phyloP scores from a whole-genome alignment of 2,113 vertebrate genomes.

The Thomomys bottae region DNA sequence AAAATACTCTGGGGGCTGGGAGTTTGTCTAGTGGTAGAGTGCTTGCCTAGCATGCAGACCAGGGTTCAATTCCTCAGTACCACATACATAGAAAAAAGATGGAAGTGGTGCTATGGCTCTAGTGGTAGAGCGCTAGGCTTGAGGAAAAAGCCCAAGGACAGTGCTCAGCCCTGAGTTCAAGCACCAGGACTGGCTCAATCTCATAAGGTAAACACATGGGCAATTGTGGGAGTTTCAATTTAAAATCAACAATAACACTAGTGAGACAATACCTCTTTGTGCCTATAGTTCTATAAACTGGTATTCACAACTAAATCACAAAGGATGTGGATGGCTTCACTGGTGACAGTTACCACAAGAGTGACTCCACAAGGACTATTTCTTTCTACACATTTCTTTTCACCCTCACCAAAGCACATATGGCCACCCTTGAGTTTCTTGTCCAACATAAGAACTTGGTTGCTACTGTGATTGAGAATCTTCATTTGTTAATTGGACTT shows the following conservation, averaged over 20 bases:
- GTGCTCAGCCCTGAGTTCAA: no score
- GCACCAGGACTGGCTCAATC: no score
- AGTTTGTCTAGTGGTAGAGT: no score
- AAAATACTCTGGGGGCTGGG: no score
- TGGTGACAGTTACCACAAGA: not conserved
- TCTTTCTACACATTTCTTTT: not conserved
- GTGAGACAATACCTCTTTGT: not conserved
- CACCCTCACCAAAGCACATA: not conserved
- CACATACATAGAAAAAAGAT: no score
- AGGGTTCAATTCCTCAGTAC: no score
- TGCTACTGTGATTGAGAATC: not conserved
- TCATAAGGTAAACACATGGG: no score
- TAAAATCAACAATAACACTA: not conserved
- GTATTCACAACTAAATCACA: not conserved
- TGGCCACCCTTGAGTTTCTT: not conserved
- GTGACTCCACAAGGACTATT: not conserved
- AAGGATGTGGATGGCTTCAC: not conserved
- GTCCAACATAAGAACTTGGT: not conserved
- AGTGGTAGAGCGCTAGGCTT: no score
- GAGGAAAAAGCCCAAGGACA: no score
- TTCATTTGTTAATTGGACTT: not conserved
- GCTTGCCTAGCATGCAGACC: no score
- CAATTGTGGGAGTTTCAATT: not conserved
- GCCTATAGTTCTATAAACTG: not conserved
- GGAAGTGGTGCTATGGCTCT: no score